Evolutionary conservation across 2,113 vertebrate species (phyloP).

Genomic region (Phodopus roborovskii): DNA sequence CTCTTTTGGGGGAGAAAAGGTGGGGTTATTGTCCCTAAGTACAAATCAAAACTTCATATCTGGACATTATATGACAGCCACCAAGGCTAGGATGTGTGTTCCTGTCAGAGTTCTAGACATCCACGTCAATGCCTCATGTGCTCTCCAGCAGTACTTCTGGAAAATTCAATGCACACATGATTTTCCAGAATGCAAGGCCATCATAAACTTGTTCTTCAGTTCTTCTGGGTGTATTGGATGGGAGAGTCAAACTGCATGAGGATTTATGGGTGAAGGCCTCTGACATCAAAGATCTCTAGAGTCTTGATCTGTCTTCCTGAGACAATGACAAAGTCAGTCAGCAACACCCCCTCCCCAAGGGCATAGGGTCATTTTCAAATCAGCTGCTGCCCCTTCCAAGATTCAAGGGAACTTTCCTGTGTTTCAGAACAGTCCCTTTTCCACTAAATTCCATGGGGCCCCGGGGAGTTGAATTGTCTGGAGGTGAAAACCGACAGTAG

Average conservation of each 20-base stretch:
- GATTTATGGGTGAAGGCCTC: neutral
- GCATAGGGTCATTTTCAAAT: slow-evolving; percentile 1
- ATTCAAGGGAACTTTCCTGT: slow-evolving; percentile 38
- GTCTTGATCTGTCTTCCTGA: neutral
- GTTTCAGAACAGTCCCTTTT: slow-evolving; percentile 45
- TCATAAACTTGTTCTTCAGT: neutral
- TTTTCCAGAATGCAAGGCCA: neutral
- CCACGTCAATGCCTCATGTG: neutral
- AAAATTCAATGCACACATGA: neutral
- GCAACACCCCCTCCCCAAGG: neutral
- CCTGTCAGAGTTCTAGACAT: neutral
- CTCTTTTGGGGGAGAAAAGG: neutral
- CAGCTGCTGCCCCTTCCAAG: slow-evolving; percentile 12
- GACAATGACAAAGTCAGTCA: neutral
- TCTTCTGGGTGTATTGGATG: neutral
- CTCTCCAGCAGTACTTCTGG: neutral
- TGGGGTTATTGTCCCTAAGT: neutral
- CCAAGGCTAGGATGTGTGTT: too few relatives aligned
- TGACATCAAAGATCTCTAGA: neutral
- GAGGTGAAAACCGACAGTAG: slow-evolving; percentile 46
- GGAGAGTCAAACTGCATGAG: neutral
- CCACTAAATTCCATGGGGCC: slow-evolving; percentile 22
- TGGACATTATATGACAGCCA: neutral
- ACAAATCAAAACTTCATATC: neutral
- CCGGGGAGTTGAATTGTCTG: neutral